A percentile compares a stretch with the other conserved stretches of the same genome.
Evolutionary conservation across 2,888 invertebrate genomes (phyloP).

Genomic region (Encarsia formosa): DNA sequence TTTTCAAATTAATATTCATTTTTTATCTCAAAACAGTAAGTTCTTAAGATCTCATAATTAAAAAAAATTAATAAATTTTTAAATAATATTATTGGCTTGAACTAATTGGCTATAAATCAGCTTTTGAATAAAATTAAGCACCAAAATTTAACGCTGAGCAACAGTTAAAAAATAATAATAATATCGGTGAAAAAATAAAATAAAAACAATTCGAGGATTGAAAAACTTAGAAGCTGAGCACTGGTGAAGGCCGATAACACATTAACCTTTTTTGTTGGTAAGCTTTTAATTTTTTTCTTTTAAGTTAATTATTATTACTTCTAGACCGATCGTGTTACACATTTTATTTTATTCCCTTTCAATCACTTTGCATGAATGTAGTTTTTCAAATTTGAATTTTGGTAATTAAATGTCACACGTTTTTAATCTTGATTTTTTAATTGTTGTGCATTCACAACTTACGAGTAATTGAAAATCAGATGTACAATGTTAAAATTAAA

Average conservation of each 20-base stretch:
- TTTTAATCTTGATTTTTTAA: no score
- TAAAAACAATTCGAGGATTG: slow-evolving; percentile 7
- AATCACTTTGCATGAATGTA: slow-evolving; percentile 11
- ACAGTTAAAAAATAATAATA: background rate
- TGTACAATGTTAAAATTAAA: no score
- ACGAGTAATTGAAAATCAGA: no score
- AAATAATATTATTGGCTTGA: slow-evolving; percentile 6
- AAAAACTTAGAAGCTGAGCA: slow-evolving; percentile 23
- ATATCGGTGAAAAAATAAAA: background rate
- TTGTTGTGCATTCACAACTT: no score
- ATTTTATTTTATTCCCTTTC: slow-evolving; percentile 7
- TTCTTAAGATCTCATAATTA: no score
- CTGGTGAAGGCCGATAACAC: slow-evolving; percentile 48
- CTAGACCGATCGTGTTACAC: no score
- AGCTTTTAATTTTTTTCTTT: slow-evolving; percentile 40
- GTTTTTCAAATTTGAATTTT: slow-evolving; percentile 37
- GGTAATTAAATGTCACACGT: no score
- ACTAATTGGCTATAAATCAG: slow-evolving; percentile 18
- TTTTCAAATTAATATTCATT: no score
- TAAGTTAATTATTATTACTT: slow-evolving; percentile 18
- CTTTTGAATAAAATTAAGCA: slow-evolving; percentile 3
- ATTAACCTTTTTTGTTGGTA: slow-evolving; percentile 49
- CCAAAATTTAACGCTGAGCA: slow-evolving; percentile 8
- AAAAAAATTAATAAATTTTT: no score
- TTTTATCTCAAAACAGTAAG: no score